Evolutionary conservation across 1,140 invertebrate species (phyloP), one percentile per base, ranked within the genome.

Genomic region (Drosophila lacertosa): DNA sequence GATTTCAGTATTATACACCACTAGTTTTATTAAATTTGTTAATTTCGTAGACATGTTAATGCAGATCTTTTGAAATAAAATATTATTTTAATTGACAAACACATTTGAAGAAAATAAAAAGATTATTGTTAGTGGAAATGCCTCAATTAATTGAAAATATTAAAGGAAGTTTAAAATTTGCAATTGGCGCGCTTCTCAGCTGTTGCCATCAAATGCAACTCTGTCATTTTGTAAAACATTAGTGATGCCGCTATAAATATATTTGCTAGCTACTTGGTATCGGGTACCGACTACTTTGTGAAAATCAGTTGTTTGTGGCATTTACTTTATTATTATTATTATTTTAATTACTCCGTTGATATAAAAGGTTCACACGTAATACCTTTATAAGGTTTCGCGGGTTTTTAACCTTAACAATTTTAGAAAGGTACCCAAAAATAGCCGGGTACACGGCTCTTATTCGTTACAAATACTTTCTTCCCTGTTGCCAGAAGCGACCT

Each of bases 401-500:
- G 0, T 0, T 2, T n/a, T 18, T 15, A 20, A 29, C 2, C 22
- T 10, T 2, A 20, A 42, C 7, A 18, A 29, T 10, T n/a, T 40
- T 6, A 1, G 4, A 11, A 20, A 42, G 4, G 11, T 29, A 53
- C 4, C 10, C 2, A 5, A 66, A 15, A 47, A 47, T 7, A 45
- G 63, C 9, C 55, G 20, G 29, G 4, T 13, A 22, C 10, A 35
- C 4, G n/a, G 9, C 15, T 15, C 16, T 3, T 63, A 48, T 4
- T 45, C 55, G 63, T 59, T 66, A 66, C 68, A 7, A 40, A 26
- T 26, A 16, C 10, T 11, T 6, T 4, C 48, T 58, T 2, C 62
- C 65, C 81, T 66, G 58, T 0, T 81, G 81, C 81, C 81, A 86
- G 82, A 86, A 26, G 82, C 69, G 29, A 32, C 48, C 74, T 66